These are phyloP conservation scores for Tetrao urogallus DNA, from an alignment of 2,113 vertebrate species.

Conservation along the genomic window DNA sequence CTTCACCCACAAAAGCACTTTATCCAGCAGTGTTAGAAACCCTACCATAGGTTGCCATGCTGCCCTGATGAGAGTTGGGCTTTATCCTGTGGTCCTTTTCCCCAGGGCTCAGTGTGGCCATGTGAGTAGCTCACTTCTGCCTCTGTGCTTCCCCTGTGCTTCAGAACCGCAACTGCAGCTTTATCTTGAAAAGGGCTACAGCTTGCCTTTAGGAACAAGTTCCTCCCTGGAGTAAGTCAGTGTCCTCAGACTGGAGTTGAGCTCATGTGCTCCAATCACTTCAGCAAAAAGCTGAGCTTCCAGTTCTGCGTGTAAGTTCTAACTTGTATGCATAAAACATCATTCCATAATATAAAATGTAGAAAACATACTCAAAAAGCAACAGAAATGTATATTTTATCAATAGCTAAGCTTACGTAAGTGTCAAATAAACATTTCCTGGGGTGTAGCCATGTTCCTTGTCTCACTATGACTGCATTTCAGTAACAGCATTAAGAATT, in stretches of 20 bases:
- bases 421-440: not conserved
- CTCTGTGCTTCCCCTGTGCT: not conserved
- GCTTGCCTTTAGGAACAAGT: not conserved
- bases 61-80: not conserved
- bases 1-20: not conserved
- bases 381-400: not conserved
- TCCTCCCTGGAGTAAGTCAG: not conserved
- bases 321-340: not conserved
- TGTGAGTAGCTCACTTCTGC: rapidly evolving
- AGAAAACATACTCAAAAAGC: not conserved
- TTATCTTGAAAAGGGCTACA: not conserved
- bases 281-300: not conserved
- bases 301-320: not conserved
- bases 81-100: not conserved
- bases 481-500: not conserved
- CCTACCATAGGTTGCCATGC: rapidly evolving
- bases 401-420: not conserved
- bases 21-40: not conserved
- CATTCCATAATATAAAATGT: not conserved
- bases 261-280: not conserved
- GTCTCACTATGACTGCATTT: not conserved
- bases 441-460: not conserved
- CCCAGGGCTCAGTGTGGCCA: not conserved
- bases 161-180: not conserved
- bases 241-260: not conserved